phyloP scores from a whole-genome alignment of 2,888 invertebrate species.

The Teinopalpus imperialis region DNA sequence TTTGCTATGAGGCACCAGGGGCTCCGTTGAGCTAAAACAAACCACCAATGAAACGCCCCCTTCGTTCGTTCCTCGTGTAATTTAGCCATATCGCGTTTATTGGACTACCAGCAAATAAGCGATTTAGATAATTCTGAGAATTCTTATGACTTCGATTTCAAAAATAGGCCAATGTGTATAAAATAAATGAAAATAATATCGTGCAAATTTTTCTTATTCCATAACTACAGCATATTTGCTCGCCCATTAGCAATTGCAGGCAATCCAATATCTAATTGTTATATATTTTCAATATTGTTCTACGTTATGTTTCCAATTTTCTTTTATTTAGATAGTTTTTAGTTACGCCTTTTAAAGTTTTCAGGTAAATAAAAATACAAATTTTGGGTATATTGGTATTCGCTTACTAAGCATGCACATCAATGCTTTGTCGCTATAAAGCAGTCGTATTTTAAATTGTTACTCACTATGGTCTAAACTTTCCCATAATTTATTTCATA shows the following conservation, averaged over 20 bases:
- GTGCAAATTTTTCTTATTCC: conserved; percentile 8
- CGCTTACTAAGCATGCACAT: conserved; percentile 34
- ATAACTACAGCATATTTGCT: conserved; percentile 5
- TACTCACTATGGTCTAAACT: conserved; percentile 36
- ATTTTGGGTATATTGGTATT: conserved; percentile 7
- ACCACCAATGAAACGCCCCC: conserved; percentile 6
- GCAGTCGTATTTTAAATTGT: conserved; percentile 26
- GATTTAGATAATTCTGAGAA: neutral
- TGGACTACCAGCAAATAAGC: conserved; percentile 21
- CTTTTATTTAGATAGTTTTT: conserved; percentile 2
- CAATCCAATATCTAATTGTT: conserved; percentile 9
- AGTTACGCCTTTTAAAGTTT: conserved; percentile 16
- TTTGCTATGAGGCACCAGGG: conserved; percentile 73
- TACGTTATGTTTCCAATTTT: neutral
- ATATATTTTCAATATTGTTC: neutral
- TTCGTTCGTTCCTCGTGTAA: neutral
- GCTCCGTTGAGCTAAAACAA: conserved; percentile 69
- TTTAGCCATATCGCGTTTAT: conserved; percentile 1
- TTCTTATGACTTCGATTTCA: neutral
- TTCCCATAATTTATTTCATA: conserved; percentile 30
- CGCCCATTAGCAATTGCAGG: conserved; percentile 14
- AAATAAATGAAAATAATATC: conserved; percentile 1
- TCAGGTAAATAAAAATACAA: conserved; percentile 37
- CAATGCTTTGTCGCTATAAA: conserved; percentile 42
- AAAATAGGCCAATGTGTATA: conserved; percentile 3